Conservation (phyloP, 2,888 invertebrate genomes). For the Agrypnus murinus region DNA sequence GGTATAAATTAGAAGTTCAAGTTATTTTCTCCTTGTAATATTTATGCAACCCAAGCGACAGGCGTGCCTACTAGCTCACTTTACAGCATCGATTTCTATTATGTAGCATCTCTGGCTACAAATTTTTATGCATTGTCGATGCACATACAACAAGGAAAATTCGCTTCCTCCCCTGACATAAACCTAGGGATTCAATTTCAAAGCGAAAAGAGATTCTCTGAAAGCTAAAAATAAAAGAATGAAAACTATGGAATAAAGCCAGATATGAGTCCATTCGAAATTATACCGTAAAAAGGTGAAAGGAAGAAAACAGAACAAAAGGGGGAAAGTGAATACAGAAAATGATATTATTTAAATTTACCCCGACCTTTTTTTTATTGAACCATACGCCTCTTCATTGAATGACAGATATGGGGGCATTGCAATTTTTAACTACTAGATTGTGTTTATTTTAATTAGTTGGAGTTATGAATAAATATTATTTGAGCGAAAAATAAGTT, state of each 20-base stretch:
- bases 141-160: conserved; percentile 15
- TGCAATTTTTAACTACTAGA: no score
- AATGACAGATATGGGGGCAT: no score
- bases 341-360: conserved; percentile 34
- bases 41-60: conserved; percentile 18
- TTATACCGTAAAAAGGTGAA: conserved; percentile 14
- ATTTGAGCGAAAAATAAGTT: background rate
- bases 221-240: conserved; percentile 30
- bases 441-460: no score
- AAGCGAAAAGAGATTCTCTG: conserved; percentile 18
- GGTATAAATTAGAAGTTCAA: no score
- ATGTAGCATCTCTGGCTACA: conserved; percentile 4
- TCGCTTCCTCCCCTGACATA: conserved; percentile 24
- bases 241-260: conserved; percentile 18
- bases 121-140: conserved; percentile 33
- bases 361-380: no score
- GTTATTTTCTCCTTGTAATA: background rate
- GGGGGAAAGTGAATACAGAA: conserved; percentile 15
- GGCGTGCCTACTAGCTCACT: background rate
- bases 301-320: background rate
- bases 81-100: conserved; percentile 9
- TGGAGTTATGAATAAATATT: no score
- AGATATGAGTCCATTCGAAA: conserved; percentile 31
- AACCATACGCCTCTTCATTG: no score
- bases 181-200: conserved; percentile 34